Conservation (phyloP, 2,888 invertebrate species). For the Julus scandinavius region DNA sequence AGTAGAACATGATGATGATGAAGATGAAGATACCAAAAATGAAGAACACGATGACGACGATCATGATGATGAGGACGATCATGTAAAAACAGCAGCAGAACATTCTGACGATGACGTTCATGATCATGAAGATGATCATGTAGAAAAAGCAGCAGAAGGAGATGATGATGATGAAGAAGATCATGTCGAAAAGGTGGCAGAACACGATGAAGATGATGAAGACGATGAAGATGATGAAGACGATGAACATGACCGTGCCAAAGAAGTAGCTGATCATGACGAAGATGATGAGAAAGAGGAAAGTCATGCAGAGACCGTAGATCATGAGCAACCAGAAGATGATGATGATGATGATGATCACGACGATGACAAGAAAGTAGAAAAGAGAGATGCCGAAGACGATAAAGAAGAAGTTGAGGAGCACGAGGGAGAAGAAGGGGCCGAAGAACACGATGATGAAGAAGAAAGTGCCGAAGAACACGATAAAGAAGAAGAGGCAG, state of each 20-base stretch:
- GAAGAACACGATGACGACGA: slow-evolving; percentile 57
- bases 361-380: slow-evolving; percentile 59
- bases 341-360: slow-evolving; percentile 60
- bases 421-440: slow-evolving; percentile 57
- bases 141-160: slow-evolving; percentile 57
- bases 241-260: not conserved
- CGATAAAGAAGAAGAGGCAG: slow-evolving; percentile 65
- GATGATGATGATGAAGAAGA: slow-evolving; percentile 60
- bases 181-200: not conserved
- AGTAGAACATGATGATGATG: slow-evolving; percentile 58
- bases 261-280: not conserved
- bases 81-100: not conserved
- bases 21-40: slow-evolving; percentile 57
- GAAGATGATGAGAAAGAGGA: slow-evolving; percentile 45
- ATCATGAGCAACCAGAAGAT: slow-evolving; percentile 59
- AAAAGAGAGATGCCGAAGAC: slow-evolving; percentile 56
- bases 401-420: slow-evolving; percentile 47
- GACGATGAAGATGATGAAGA: not conserved
- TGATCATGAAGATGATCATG: slow-evolving; percentile 56
- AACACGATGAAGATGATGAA: not conserved
- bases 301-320: not conserved
- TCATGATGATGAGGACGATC: slow-evolving; percentile 58
- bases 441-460: slow-evolving; percentile 60
- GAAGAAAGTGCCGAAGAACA: slow-evolving; percentile 62
- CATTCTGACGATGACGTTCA: slow-evolving; percentile 52